Evolutionary conservation across 2,888 invertebrate genomes (phyloP).

Genomic region (Frankliniella intonsa): DNA sequence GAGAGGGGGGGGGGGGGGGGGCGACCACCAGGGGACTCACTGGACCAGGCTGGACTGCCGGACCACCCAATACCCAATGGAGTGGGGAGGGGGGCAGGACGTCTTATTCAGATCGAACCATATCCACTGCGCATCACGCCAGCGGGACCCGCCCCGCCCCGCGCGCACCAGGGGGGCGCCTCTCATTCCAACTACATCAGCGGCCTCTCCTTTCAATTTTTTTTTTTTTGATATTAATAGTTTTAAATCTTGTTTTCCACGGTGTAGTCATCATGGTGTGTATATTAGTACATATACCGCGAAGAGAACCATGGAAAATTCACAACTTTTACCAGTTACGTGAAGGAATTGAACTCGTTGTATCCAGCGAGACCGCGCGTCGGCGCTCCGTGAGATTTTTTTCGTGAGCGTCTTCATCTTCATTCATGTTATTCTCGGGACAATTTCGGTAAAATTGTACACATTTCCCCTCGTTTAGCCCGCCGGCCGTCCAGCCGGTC

Average conservation of each 20-base stretch:
- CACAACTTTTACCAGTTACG: too few species aligned
- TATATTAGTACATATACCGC: too few species aligned
- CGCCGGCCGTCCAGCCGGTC: neutral
- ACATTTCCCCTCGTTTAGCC: neutral
- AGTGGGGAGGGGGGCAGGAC: neutral
- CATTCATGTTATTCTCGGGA: neutral
- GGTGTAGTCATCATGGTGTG: too few species aligned
- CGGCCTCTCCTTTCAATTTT: too few species aligned
- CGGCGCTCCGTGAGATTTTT: neutral
- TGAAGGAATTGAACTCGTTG: too few species aligned
- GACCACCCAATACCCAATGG: neutral
- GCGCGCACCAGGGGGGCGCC: neutral
- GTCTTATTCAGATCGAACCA: conserved; percentile 23
- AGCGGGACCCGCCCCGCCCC: neutral
- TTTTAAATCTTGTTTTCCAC: too few species aligned
- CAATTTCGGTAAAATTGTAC: neutral
- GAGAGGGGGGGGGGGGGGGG: neutral
- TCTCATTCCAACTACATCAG: too few species aligned
- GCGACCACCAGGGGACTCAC: conserved; percentile 8
- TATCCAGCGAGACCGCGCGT: too few species aligned
- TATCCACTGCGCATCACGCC: neutral
- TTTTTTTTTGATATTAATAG: too few species aligned
- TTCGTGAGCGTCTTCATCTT: neutral
- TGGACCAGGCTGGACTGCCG: neutral
- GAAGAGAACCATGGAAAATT: too few species aligned